These are phyloP conservation scores for Ennomos erosarius DNA, from an alignment of 2,888 invertebrate species.

Conservation along the genomic window DNA sequence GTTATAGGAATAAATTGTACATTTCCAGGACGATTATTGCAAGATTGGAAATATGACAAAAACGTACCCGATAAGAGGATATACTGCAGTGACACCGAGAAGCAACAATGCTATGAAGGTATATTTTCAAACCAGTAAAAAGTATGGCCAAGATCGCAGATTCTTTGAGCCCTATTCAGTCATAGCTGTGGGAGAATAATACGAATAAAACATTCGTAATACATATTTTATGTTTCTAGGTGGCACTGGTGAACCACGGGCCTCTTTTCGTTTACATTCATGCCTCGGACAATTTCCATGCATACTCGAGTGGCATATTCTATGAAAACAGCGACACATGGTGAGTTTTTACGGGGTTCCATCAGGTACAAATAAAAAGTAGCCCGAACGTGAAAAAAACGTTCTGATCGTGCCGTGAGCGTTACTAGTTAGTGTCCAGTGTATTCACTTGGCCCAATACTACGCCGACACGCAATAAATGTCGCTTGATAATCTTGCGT, in stretches of 20 bases:
- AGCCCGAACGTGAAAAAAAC: too few relatives aligned
- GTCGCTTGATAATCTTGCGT: too few relatives aligned
- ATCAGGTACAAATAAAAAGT: too few relatives aligned
- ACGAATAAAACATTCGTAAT: too few relatives aligned
- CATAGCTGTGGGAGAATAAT: too few relatives aligned
- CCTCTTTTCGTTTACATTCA: constrained; percentile 94
- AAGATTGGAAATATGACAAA: neutral
- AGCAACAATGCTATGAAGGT: constrained; percentile 25
- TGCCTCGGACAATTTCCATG: constrained; percentile 84
- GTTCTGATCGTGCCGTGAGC: too few relatives aligned
- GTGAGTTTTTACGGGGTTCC: constrained; percentile 9
- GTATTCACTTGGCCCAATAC: too few relatives aligned
- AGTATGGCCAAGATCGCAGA: too few relatives aligned
- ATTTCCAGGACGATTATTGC: constrained; percentile 3
- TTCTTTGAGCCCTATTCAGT: too few relatives aligned
- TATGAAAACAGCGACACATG: constrained; percentile 46
- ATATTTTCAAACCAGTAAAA: neutral
- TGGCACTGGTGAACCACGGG: constrained; percentile 93
- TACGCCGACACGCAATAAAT: too few relatives aligned
- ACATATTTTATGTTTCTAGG: constrained; percentile 46
- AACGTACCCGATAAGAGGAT: neutral
- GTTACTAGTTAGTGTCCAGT: too few relatives aligned
- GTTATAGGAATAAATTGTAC: neutral
- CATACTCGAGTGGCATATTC: constrained; percentile 62
- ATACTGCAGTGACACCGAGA: neutral